Conservation (phyloP, 2,888 invertebrate genomes). For the Rhorus exstirpatorius region DNA sequence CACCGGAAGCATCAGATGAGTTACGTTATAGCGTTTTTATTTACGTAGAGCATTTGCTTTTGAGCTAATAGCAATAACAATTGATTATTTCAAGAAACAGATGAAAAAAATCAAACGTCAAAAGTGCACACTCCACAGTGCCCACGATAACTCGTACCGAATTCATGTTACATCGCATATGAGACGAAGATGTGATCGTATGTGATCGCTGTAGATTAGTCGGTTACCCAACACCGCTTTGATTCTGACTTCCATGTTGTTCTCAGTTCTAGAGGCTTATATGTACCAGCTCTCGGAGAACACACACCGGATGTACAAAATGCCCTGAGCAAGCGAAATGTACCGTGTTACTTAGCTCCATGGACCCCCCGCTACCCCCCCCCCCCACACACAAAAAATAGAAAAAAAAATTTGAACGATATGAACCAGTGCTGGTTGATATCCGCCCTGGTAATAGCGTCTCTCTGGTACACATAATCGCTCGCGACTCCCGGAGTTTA, state of each 20-base stretch:
- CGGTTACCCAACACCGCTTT: constrained; percentile 74
- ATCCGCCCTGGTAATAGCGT: constrained; percentile 40
- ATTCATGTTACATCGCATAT: neutral
- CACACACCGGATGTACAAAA: constrained; percentile 78
- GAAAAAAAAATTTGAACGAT: constrained; percentile 15
- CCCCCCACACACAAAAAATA: neutral
- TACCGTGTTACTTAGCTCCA: constrained; percentile 34
- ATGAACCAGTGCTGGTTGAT: constrained; percentile 31
- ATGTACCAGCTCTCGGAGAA: constrained; percentile 67
- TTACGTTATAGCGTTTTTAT: too few relatives aligned
- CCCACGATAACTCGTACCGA: too few relatives aligned
- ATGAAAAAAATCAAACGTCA: too few relatives aligned
- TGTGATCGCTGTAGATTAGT: constrained; percentile 68
- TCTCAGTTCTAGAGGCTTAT: neutral
- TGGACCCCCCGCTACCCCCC: too few relatives aligned
- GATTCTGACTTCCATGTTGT: constrained; percentile 49
- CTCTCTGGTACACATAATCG: constrained; percentile 45
- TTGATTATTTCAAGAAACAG: too few relatives aligned
- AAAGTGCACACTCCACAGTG: too few relatives aligned
- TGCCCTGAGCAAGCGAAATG: constrained; percentile 74
- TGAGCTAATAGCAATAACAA: too few relatives aligned
- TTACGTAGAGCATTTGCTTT: too few relatives aligned
- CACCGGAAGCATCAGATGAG: too few relatives aligned
- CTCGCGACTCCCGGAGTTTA: constrained; percentile 53
- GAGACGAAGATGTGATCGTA: constrained; percentile 21